phyloP scores from a whole-genome alignment of 2,888 invertebrate genomes.

The Leptopilina myrica region DNA sequence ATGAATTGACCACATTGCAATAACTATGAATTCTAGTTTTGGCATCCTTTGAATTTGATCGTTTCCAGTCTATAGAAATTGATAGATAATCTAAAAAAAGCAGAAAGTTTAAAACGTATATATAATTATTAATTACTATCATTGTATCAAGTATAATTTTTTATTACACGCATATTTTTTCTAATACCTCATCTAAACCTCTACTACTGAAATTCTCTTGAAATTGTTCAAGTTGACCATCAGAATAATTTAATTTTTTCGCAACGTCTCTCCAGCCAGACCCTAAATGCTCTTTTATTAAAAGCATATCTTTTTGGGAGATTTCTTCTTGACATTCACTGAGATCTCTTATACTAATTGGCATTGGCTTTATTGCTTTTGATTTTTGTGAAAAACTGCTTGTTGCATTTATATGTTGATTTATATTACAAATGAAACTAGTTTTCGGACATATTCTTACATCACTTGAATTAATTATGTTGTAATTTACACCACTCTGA shows the following conservation, averaged over 20 bases:
- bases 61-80: constrained; percentile 85
- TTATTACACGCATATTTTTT: not conserved
- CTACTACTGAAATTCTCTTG: constrained; percentile 77
- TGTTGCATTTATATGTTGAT: constrained; percentile 57
- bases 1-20: constrained; percentile 65
- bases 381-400: constrained; percentile 42
- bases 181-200: constrained; percentile 80
- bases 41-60: constrained; percentile 80
- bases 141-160: not conserved
- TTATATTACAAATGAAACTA: constrained; percentile 67
- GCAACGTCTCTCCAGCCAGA: constrained; percentile 81
- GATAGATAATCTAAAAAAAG: constrained; percentile 82
- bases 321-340: constrained; percentile 67
- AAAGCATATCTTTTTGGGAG: constrained; percentile 78
- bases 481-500: constrained; percentile 66
- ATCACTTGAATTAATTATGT: constrained; percentile 68
- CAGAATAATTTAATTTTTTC: constrained; percentile 79
- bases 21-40: constrained; percentile 79
- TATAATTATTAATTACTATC: too few species aligned
- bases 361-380: constrained; percentile 58
- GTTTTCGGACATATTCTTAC: constrained; percentile 68
- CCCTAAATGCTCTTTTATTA: constrained; percentile 81
- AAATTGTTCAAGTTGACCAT: constrained; percentile 81
- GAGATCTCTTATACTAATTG: constrained; percentile 60
- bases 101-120: too few species aligned